Evolutionary conservation across 2,797 vertebrate species (phyloP).

Genomic region (Coregonus suidteri): DNA sequence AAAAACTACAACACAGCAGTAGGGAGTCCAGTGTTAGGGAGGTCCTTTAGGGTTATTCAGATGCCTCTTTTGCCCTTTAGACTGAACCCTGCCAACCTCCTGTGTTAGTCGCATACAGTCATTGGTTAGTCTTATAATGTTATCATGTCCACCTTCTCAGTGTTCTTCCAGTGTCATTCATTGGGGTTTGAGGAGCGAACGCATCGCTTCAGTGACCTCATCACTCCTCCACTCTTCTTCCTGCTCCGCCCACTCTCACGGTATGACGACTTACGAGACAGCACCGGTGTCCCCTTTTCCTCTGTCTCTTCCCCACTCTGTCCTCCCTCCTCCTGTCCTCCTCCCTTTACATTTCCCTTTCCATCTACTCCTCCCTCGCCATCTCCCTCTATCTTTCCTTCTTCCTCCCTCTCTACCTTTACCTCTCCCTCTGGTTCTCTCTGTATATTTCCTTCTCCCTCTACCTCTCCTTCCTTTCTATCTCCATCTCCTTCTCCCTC

Average conservation of each 20-base stretch:
- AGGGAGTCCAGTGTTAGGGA: neutral
- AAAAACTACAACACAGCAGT: neutral
- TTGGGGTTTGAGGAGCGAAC: conserved; percentile 73
- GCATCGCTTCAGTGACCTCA: conserved; percentile 85
- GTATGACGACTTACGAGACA: conserved; percentile 1
- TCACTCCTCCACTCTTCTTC: conserved; percentile 70
- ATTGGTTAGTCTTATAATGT: neutral
- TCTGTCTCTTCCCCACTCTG: neutral
- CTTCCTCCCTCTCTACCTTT: neutral
- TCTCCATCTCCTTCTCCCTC: neutral
- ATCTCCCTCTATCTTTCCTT: neutral
- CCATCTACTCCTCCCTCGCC: neutral
- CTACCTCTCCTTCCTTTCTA: neutral
- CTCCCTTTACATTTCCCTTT: neutral
- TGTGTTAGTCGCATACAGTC: neutral
- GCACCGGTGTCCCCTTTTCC: conserved; percentile 25
- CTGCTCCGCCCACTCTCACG: conserved; percentile 35
- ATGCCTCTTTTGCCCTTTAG: neutral
- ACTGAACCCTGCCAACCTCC: neutral
- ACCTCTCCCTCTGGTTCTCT: neutral
- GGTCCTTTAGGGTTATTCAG: too few relatives aligned
- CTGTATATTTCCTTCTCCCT: neutral
- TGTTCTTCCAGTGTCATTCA: conserved; percentile 69
- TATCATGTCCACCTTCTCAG: neutral
- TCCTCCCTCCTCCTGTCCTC: conserved; percentile 3